phyloP scores from a whole-genome alignment of 2,797 vertebrate species.

The Phylloscopus collybita region DNA sequence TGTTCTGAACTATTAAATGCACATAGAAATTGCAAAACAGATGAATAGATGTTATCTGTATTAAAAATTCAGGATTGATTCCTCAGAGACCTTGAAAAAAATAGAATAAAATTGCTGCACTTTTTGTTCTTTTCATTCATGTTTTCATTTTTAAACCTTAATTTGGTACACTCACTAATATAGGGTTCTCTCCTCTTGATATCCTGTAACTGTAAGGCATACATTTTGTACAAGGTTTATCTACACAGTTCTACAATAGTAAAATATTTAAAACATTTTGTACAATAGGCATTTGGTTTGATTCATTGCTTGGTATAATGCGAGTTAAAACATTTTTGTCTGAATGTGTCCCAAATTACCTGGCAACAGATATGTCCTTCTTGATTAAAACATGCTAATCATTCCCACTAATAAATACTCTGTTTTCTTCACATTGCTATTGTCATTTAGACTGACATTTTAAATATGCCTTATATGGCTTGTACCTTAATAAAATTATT shows the following conservation, averaged over 20 bases:
- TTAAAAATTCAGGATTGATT: not conserved
- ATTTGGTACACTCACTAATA: not conserved
- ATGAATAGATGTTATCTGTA: not conserved
- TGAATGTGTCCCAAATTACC: not conserved
- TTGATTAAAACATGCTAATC: not conserved
- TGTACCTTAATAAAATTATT: not conserved
- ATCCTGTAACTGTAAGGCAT: not conserved
- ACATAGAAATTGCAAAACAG: not conserved
- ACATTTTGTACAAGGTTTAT: not conserved
- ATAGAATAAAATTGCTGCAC: not conserved
- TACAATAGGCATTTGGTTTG: not conserved
- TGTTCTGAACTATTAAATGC: not conserved
- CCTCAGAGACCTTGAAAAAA: not conserved
- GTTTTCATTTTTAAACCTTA: not conserved
- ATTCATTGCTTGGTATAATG: not conserved
- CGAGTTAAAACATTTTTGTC: not conserved
- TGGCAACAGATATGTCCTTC: not conserved
- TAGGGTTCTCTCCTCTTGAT: not conserved
- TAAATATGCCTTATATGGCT: not conserved
- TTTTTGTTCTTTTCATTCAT: not conserved
- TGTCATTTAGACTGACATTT: not conserved
- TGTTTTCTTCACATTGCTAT: not conserved
- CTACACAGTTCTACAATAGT: not conserved
- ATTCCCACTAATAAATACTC: not conserved
- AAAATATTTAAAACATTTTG: not conserved